Evolutionary conservation across 1,140 invertebrate species (phyloP).

Genomic region (Artemia franciscana): DNA sequence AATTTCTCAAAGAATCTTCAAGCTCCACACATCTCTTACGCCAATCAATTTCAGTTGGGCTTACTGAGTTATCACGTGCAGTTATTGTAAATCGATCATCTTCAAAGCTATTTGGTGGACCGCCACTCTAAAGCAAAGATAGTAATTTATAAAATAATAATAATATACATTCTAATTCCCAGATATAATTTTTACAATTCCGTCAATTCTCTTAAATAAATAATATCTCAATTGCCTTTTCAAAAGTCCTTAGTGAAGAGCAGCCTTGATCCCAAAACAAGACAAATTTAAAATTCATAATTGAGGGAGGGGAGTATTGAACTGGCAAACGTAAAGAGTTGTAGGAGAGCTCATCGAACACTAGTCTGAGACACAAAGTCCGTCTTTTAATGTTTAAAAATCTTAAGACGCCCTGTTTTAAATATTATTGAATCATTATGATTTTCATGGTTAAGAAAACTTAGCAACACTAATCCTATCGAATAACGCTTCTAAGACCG

Average conservation of each 20-base stretch:
- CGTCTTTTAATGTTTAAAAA: no score
- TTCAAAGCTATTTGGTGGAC: not conserved
- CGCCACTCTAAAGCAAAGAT: not conserved
- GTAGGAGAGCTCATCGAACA: no score
- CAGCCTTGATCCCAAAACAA: not conserved
- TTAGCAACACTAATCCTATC: no score
- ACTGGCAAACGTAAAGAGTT: no score
- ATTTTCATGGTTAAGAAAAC: no score
- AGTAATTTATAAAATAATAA: not conserved
- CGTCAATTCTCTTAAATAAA: not conserved
- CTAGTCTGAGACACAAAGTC: no score
- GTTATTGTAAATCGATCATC: not conserved
- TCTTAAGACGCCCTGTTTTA: no score
- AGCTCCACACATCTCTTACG: conserved; percentile 56
- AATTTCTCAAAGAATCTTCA: conserved; percentile 54
- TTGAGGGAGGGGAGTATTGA: no score
- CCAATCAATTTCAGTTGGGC: conserved; percentile 25
- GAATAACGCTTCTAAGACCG: no score
- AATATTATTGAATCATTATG: no score
- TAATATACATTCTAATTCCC: not conserved
- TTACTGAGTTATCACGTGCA: not conserved
- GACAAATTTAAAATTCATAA: not conserved
- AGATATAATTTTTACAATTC: not conserved
- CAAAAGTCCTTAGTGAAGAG: not conserved
- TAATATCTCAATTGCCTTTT: not conserved